Percentiles rank a stretch among this genome's conserved stretches.
phyloP scores from a whole-genome alignment of 2,113 vertebrate genomes.

The Solea solea region DNA sequence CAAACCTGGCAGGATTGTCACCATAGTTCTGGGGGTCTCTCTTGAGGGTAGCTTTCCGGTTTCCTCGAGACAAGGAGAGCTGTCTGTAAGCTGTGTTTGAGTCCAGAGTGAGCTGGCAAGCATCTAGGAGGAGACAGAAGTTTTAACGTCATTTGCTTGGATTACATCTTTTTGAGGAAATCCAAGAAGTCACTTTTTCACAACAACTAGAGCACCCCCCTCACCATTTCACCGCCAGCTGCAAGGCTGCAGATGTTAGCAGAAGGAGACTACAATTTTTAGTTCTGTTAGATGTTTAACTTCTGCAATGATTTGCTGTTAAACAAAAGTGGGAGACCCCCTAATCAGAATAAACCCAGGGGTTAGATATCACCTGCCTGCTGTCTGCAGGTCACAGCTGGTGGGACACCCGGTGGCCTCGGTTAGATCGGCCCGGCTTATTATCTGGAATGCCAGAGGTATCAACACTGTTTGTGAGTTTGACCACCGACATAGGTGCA shows the following conservation, averaged over 20 bases:
- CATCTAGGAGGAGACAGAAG: conserved; percentile 61
- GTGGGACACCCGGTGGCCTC: conserved; percentile 74
- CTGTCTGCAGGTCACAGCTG: conserved; percentile 80
- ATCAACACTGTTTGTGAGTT: conserved; percentile 73
- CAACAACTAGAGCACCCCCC: conserved; percentile 38
- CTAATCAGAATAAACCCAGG: conserved; percentile 52
- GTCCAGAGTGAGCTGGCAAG: conserved; percentile 81
- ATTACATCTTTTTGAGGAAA: conserved; percentile 19
- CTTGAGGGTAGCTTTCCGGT: conserved; percentile 81
- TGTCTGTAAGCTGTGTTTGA: conserved; percentile 82
- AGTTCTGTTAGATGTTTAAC: conserved; percentile 20
- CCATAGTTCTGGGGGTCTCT: conserved; percentile 78
- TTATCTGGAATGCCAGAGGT: conserved; percentile 84
- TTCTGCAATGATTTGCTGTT: background rate
- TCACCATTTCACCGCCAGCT: conserved; percentile 10
- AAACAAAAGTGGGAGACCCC: conserved; percentile 43
- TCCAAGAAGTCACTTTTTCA: conserved; percentile 2
- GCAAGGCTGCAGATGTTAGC: conserved; percentile 30
- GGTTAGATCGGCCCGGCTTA: conserved; percentile 72
- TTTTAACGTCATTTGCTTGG: background rate
- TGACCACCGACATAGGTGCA: conserved; percentile 57
- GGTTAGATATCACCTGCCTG: conserved; percentile 77
- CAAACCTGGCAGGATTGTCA: conserved; percentile 76
- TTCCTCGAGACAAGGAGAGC: conserved; percentile 80
- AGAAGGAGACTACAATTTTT: conserved; percentile 6